Evolutionary conservation across 2,113 vertebrate species (phyloP).

Genomic region (Meles meles): DNA sequence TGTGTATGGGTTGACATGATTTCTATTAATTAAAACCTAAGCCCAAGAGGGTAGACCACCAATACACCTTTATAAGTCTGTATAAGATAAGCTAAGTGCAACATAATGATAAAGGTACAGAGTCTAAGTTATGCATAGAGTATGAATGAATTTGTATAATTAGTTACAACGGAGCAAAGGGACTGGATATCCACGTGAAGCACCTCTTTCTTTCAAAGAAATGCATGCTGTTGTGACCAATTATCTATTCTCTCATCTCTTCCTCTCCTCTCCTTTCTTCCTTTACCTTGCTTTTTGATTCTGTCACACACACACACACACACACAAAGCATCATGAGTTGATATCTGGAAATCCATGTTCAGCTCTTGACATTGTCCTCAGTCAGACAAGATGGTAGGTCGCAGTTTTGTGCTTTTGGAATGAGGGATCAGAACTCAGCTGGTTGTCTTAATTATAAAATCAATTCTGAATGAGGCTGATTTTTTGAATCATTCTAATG

Average conservation of each 20-base stretch:
- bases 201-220: not conserved
- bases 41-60: not conserved
- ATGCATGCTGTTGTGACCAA: not conserved
- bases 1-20: not conserved
- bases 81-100: not conserved
- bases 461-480: not conserved
- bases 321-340: not conserved
- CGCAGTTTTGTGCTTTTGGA: not conserved
- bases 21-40: not conserved
- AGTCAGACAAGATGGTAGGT: not conserved
- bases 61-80: not conserved
- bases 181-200: not conserved
- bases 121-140: not conserved
- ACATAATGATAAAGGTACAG: not conserved
- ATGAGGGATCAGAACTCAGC: not conserved
- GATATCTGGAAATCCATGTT: not conserved
- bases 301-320: not conserved
- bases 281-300: not conserved
- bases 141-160: not conserved
- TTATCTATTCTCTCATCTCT: not conserved
- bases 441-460: not conserved
- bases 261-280: not conserved
- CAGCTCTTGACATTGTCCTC: not conserved
- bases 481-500: not conserved
- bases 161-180: not conserved